A percentile compares a stretch with the other conserved stretches of the same genome.
Conservation (phyloP, 2,113 vertebrate genomes). For the Rhineura floridana region DNA sequence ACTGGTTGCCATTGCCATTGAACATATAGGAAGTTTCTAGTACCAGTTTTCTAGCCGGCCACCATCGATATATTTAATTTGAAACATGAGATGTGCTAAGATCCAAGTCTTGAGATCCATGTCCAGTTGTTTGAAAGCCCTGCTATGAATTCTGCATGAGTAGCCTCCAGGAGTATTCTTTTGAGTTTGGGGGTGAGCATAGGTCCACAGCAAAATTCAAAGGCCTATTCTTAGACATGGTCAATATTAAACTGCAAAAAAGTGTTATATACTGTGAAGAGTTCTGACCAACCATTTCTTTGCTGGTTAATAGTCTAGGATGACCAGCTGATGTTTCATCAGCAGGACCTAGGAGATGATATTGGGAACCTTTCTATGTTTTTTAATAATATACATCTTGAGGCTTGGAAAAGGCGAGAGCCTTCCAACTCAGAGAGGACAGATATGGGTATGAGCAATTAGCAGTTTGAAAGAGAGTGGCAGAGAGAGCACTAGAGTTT, state of each 20-base stretch:
- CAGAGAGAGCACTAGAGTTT: background rate
- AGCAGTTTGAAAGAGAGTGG: background rate
- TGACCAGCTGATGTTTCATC: background rate
- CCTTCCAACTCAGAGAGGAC: background rate
- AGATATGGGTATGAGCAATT: background rate
- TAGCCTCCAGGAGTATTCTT: background rate
- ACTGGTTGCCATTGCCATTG: background rate
- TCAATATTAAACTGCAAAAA: background rate
- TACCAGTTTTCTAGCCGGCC: background rate
- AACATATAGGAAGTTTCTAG: slow-evolving; percentile 43
- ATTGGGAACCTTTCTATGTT: background rate
- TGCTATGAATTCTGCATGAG: background rate
- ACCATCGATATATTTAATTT: background rate
- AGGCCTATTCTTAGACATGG: no score
- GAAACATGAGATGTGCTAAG: background rate
- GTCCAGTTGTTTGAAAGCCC: background rate
- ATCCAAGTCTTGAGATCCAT: background rate
- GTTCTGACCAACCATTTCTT: background rate
- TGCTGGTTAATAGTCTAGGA: background rate
- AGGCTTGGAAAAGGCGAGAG: background rate
- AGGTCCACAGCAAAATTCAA: background rate
- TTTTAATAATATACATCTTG: background rate
- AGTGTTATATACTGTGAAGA: background rate
- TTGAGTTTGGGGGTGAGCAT: background rate
- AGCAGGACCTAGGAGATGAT: background rate